Evolutionary conservation across 2,888 invertebrate species (phyloP).

Genomic region (Oeneis ivallda): DNA sequence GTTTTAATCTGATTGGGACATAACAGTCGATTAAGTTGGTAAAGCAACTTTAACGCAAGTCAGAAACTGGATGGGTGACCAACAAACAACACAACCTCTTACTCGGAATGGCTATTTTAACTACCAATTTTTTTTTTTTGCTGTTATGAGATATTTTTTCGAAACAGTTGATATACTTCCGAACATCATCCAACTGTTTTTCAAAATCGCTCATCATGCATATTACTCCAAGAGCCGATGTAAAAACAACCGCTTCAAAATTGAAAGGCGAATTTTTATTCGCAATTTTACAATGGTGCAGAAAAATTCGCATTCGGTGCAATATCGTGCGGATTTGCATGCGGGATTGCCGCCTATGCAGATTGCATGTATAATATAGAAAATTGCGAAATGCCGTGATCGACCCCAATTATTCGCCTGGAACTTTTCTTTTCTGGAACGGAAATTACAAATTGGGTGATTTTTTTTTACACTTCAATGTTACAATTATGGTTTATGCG

Average conservation of each 20-base stretch:
- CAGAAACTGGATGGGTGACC: no score
- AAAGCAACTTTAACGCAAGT: no score
- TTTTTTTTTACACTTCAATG: conserved; percentile 11
- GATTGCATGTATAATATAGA: conserved; percentile 41
- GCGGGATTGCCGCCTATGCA: conserved; percentile 39
- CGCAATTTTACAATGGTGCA: conserved; percentile 13
- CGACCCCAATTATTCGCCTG: conserved; percentile 42
- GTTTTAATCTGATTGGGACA: no score
- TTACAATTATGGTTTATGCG: neutral
- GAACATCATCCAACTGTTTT: no score
- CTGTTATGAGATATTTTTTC: no score
- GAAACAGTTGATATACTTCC: no score
- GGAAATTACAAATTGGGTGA: conserved; percentile 29
- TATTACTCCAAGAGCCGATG: neutral
- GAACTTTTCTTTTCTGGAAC: conserved; percentile 15
- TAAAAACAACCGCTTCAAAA: neutral
- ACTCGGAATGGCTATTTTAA: no score
- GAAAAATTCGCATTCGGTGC: conserved; percentile 25
- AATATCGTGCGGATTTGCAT: conserved; percentile 28
- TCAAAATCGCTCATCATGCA: neutral
- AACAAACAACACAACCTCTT: no score
- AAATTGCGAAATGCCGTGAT: conserved; percentile 49
- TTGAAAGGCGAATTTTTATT: neutral
- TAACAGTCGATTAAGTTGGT: no score
- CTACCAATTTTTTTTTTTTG: no score